Evolutionary conservation across 2,797 vertebrate genomes (phyloP), one percentile per base, ranked within the genome.

Genomic region (Tiaroga cobitis): DNA sequence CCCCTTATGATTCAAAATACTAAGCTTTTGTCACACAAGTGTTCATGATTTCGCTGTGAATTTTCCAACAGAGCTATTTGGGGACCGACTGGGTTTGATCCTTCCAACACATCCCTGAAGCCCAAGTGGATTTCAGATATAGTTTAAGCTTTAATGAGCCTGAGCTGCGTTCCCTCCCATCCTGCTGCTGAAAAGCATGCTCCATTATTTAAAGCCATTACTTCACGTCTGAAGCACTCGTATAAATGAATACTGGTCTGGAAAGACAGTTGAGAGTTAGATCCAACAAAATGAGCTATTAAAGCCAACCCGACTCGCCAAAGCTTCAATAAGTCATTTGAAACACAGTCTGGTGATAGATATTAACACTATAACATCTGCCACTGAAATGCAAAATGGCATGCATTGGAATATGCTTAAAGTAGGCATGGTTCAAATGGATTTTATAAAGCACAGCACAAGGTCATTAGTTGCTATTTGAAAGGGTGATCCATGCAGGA

Each of bases 161-260:
- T 43, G 72, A 86, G 76, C 63, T 85, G 73, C 34, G 37, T 82
- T 84, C 78, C 73, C 85, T 87, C 74, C 82, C 34, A 61, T 82
- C 34, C 77, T 79, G 32, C 81, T 54, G 68, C 34, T 87, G 87
- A 90, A 87, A 87, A 85, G 88, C 56, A 79, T 78, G 59, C 70
- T 88, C 83, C 81, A 89, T 88, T 91, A 90, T 89, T 91, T 90
- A 88, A 89, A 83, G 75, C 82, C 81, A 87, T 91, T 88, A 90
- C 89, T 91, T 89, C 82, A 86, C 32, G 85, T 89, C 88, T 87
- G 87, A 82, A 87, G 83, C 81, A 84, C 90, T 87, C 43, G 41
- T 70, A 77, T 87, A 84, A 87, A 87, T 86, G 69, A 84, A 87
- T 54, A 56, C 87, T 56, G 80, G 69, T 65, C 70, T 80, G 75